These are phyloP conservation scores for Lordiphosa clarofinis DNA, from an alignment of 1,140 invertebrate genomes.

Conservation along the genomic window DNA sequence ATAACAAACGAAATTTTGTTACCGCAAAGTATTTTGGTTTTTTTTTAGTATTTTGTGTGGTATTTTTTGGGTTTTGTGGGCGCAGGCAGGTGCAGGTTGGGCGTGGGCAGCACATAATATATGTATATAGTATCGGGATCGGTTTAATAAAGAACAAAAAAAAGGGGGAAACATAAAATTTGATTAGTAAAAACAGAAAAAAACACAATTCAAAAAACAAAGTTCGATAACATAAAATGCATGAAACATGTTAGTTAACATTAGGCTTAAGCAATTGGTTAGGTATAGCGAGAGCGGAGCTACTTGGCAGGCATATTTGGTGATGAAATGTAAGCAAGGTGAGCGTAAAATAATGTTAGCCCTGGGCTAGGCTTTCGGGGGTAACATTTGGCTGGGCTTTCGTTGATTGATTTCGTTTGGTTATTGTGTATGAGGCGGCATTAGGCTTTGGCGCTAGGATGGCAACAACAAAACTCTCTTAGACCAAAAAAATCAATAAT, in stretches of 20 bases:
- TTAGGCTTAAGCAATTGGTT: too few species aligned
- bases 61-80: conserved; percentile 35
- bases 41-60: conserved; percentile 26
- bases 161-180: conserved; percentile 75
- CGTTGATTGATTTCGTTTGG: conserved; percentile 47
- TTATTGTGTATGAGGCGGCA: conserved; percentile 60
- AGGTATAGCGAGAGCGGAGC: not conserved
- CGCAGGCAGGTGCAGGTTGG: conserved; percentile 67
- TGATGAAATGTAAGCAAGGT: conserved; percentile 22
- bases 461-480: conserved; percentile 45
- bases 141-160: conserved; percentile 47
- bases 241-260: conserved; percentile 10
- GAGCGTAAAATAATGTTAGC: conserved; percentile 33
- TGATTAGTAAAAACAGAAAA: conserved; percentile 71
- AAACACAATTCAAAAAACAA: conserved; percentile 53
- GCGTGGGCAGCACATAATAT: conserved; percentile 49
- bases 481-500: conserved; percentile 55
- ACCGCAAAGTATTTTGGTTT: conserved; percentile 55
- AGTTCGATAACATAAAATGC: conserved; percentile 29
- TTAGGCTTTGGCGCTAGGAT: conserved; percentile 37
- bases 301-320: conserved; percentile 8
- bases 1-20: conserved; percentile 71
- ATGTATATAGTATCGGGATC: conserved; percentile 57
- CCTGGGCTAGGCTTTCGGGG: conserved; percentile 16
- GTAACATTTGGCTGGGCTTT: conserved; percentile 26